Percentiles rank a stretch among this genome's conserved stretches.
Conservation (phyloP, 1,140 invertebrate species). For the Pogonomyrmex barbatus region DNA sequence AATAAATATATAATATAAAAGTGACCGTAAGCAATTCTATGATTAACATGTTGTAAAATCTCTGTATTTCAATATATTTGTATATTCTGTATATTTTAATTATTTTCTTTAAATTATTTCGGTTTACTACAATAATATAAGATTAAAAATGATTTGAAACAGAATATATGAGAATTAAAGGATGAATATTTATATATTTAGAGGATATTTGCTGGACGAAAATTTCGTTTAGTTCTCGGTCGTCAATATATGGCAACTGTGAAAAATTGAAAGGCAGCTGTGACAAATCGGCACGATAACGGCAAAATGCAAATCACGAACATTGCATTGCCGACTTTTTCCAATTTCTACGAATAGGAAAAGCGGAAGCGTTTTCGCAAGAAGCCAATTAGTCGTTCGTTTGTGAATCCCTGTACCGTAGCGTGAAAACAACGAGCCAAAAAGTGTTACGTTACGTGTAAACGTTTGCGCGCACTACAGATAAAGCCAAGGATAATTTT, state of each 20-base stretch:
- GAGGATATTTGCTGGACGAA: background rate
- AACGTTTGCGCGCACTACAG: constrained; percentile 34
- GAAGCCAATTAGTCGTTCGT: constrained; percentile 56
- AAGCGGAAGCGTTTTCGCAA: constrained; percentile 54
- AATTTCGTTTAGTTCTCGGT: constrained; percentile 28
- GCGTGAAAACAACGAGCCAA: background rate
- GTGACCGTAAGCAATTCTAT: background rate
- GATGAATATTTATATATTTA: constrained; percentile 29
- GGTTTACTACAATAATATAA: background rate
- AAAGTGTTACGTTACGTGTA: constrained; percentile 28
- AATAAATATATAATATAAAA: background rate
- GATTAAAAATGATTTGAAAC: background rate
- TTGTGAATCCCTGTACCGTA: constrained; percentile 33
- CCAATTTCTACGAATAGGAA: constrained; percentile 43
- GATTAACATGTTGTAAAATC: background rate
- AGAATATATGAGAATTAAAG: background rate
- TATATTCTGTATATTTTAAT: no score
- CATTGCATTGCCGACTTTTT: constrained; percentile 52
- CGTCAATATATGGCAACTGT: constrained; percentile 23
- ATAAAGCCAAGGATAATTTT: constrained; percentile 26
- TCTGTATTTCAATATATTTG: background rate
- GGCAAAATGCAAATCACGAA: constrained; percentile 65
- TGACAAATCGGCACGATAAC: constrained; percentile 62
- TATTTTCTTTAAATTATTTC: background rate
- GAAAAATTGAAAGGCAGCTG: constrained; percentile 64